Conservation (phyloP, 1,140 invertebrate genomes). For the Triops cancriformis region DNA sequence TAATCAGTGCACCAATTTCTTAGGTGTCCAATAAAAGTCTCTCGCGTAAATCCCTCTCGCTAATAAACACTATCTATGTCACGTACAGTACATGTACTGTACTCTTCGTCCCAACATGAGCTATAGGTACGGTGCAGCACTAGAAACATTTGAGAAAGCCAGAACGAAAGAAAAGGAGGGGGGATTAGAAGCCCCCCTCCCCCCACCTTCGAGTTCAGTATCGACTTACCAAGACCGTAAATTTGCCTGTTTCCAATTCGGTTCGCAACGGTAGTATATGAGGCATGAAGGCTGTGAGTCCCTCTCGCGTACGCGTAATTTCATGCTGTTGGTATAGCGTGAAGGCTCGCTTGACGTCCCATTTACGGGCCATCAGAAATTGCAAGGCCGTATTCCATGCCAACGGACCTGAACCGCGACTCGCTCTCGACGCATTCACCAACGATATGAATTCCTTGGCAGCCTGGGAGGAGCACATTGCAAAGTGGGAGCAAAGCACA, state of each 20-base stretch:
- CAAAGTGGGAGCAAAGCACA: too few relatives aligned
- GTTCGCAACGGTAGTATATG: conserved; percentile 66
- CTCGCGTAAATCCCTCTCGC: too few relatives aligned
- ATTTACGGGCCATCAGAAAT: conserved; percentile 90
- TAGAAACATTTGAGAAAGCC: too few relatives aligned
- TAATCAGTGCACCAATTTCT: too few relatives aligned
- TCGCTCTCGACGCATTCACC: conserved; percentile 54
- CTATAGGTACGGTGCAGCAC: too few relatives aligned
- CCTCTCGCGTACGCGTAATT: conserved; percentile 72
- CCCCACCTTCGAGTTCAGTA: not conserved
- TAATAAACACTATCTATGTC: too few relatives aligned
- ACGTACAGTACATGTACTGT: too few relatives aligned
- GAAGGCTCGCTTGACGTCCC: conserved; percentile 79
- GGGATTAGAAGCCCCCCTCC: conserved; percentile 2
- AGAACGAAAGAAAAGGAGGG: too few relatives aligned
- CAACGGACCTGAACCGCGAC: conserved; percentile 50
- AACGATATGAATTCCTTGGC: conserved; percentile 67
- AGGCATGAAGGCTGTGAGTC: conserved; percentile 71
- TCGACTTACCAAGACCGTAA: conserved; percentile 80
- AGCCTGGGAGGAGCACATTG: conserved; percentile 47
- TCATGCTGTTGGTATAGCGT: conserved; percentile 85
- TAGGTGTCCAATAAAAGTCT: too few relatives aligned
- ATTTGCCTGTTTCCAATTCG: conserved; percentile 88
- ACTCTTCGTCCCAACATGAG: too few relatives aligned
- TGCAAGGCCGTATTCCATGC: conserved; percentile 80